Percentiles rank a stretch among this genome's conserved stretches.
phyloP scores from a whole-genome alignment of 2,888 invertebrate species.

The Mycalesis mineus region DNA sequence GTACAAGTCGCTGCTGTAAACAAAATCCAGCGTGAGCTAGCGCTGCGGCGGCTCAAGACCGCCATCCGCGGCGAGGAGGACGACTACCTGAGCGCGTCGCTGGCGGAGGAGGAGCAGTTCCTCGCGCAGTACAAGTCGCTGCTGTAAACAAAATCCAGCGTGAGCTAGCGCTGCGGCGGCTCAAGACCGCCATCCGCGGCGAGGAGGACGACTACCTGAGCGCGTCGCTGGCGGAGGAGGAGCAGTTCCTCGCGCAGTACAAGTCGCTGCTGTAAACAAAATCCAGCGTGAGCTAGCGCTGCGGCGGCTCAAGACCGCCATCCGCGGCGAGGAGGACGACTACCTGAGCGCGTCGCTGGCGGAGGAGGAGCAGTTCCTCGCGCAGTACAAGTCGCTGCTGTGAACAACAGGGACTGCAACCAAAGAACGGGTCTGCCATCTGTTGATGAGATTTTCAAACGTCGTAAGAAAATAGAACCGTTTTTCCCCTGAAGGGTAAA shows the following conservation, averaged over 20 bases:
- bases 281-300: conserved; percentile 78
- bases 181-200: conserved; percentile 75
- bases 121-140: conserved; percentile 82
- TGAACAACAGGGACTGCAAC: no score
- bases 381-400: conserved; percentile 81
- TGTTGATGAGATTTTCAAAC: no score
- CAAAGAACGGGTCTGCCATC: no score
- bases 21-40: conserved; percentile 64
- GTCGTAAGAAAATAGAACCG: no score
- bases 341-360: conserved; percentile 84
- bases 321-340: conserved; percentile 82
- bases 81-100: conserved; percentile 84
- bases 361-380: conserved; percentile 83
- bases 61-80: conserved; percentile 81
- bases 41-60: conserved; percentile 78
- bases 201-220: conserved; percentile 88
- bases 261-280: conserved; percentile 71
- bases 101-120: conserved; percentile 83
- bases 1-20: conserved; percentile 78
- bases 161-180: conserved; percentile 78
- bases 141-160: conserved; percentile 54
- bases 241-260: conserved; percentile 82
- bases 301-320: conserved; percentile 78
- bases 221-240: conserved; percentile 83
- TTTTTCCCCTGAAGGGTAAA: no score